A percentile compares a stretch with the other conserved stretches of the same genome.
phyloP scores from a whole-genome alignment of 64 coral and sea anemone genomes.

The Astreopora myriophthalma region DNA sequence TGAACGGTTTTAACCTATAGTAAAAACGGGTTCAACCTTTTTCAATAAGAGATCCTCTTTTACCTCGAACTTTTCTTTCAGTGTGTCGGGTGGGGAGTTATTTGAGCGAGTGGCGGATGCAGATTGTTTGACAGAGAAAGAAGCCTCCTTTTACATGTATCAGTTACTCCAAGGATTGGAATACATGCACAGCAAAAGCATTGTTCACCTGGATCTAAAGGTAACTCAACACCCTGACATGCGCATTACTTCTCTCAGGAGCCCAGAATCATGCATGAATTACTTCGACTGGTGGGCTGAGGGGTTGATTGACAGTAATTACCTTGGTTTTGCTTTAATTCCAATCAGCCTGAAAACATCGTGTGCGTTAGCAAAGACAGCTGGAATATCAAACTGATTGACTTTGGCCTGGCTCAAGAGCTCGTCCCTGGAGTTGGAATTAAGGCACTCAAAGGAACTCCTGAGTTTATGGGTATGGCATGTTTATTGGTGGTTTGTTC shows the following conservation, averaged over 20 bases:
- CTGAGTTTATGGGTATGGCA: conserved; percentile 91
- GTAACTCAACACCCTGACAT: no score
- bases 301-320: no score
- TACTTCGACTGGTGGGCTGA: no score
- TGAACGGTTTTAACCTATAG: no score
- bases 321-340: background rate
- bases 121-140: conserved; percentile 90
- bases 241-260: no score
- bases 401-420: conserved; percentile 95
- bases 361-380: conserved; percentile 94
- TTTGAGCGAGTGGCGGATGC: conserved; percentile 90
- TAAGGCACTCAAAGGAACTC: conserved; percentile 92
- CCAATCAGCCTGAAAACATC: conserved; percentile 91
- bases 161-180: conserved; percentile 90
- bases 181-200: conserved; percentile 88
- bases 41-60: background rate
- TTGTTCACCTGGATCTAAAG: conserved; percentile 97
- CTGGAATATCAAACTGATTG: conserved; percentile 98
- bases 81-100: conserved; percentile 91
- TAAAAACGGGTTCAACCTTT: no score
- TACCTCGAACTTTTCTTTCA: background rate
- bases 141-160: conserved; percentile 93
- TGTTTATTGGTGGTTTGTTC: no score
- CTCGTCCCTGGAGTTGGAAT: conserved; percentile 67
- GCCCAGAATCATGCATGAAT: no score